Evolutionary conservation across 92 coral and sea anemone species (phyloP), one percentile per base, ranked within the genome.

Genomic region (Isaurus tuberculatus): DNA sequence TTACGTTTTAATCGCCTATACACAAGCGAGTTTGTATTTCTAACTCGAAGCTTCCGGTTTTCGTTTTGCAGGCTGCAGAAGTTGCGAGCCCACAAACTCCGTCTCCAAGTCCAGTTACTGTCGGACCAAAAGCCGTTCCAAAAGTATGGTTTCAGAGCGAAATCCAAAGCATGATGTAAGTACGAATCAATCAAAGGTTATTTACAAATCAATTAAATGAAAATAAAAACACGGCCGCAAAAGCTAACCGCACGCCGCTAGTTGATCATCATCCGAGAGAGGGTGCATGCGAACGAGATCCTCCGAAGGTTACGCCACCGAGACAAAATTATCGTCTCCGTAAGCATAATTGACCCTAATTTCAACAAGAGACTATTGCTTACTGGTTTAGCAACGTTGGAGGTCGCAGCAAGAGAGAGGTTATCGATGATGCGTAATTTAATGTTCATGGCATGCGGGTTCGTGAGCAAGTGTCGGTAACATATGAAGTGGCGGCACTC

Each of bases 161-260:
- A 86, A 97, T 97, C 28, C 91, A 88, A 65, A 94, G 94, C 61
- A 97, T 97, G 99, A 97, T 97, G 99, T 97, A 86, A 97, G 99
- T 97, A 88, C 4, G 29, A 40, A 17, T 8, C 23, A 79, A 34
- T 78, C 32, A 73, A 14, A 77, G 30, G 51, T 25, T 77, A 60
- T 77, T 77, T 77, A 77, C 82, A 77, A 75, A 77, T 77, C 82
- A 77, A 77, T 77, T 77, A 77, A 77, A 77, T 20, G 30, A 58
- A 14, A 77, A 60, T 42, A 55, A 77, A 73, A 74, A 77, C 53
- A 77, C 19, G 70, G 82, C 82, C 82, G 64, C 82, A 77, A 57
- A 42, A 63, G 34, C 82, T 16, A 40, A 77, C 82, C 82, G 82
- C 82, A 77, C 28, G 58, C 82, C 82, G 69, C 70, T 55, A 51